These are phyloP conservation scores for Brachyrhaphis roseni DNA, from an alignment of 2,797 vertebrate species.

Conservation along the genomic window DNA sequence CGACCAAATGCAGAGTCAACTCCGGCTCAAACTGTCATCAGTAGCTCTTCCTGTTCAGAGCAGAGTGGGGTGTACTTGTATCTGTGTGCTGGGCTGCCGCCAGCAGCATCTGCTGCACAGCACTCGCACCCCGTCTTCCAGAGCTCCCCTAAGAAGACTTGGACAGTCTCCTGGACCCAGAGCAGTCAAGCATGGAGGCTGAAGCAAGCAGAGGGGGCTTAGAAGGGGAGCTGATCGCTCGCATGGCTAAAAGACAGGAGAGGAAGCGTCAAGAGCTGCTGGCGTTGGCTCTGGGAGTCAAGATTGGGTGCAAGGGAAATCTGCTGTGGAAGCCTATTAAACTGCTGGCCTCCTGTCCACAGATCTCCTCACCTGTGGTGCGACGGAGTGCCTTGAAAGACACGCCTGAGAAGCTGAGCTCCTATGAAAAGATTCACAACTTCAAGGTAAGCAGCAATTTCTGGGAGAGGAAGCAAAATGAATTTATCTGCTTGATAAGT, in stretches of 20 bases:
- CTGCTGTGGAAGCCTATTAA: conserved; percentile 96
- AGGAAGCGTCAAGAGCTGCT: conserved; percentile 92
- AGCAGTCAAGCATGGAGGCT: conserved; percentile 58
- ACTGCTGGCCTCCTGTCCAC: conserved; percentile 96
- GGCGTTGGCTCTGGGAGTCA: conserved; percentile 91
- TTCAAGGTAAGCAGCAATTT: conserved; percentile 89
- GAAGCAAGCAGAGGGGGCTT: conserved; percentile 74
- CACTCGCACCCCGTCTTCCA: conserved; percentile 68
- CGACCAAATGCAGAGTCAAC: conserved; percentile 86
- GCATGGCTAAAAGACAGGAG: conserved; percentile 84
- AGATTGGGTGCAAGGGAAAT: conserved; percentile 87
- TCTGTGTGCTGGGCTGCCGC: conserved; percentile 55
- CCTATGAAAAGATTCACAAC: conserved; percentile 98
- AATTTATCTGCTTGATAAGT: neutral
- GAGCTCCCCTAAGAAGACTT: conserved; percentile 76
- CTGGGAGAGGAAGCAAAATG: neutral
- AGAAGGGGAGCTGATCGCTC: conserved; percentile 81
- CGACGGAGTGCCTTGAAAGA: conserved; percentile 91
- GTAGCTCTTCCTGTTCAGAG: conserved; percentile 87
- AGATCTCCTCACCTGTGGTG: conserved; percentile 94
- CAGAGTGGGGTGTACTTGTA: conserved; percentile 86
- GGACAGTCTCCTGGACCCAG: conserved; percentile 79
- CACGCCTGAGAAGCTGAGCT: conserved; percentile 89
- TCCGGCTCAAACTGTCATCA: conserved; percentile 78
- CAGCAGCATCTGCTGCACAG: conserved; percentile 54